Percentiles rank a stretch among this genome's conserved stretches.
Conservation (phyloP, 1,140 invertebrate genomes). For the Hyphantria cunea region DNA sequence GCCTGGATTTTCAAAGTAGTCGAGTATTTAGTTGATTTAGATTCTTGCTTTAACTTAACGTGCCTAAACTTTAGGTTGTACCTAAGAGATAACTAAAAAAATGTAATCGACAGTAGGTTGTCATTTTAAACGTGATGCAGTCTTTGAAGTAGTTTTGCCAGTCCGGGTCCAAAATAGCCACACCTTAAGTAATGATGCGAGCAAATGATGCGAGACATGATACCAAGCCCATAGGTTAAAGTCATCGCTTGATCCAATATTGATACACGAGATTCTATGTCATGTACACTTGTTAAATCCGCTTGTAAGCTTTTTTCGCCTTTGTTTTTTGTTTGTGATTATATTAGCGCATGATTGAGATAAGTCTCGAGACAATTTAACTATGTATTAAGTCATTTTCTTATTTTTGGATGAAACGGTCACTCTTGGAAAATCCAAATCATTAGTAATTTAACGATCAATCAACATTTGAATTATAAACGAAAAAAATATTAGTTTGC, state of each 20-base stretch:
- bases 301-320: conserved; percentile 66
- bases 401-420: conserved; percentile 66
- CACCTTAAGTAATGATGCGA: neutral
- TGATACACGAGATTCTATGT: conserved; percentile 60
- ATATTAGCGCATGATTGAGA: conserved; percentile 76
- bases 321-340: conserved; percentile 68
- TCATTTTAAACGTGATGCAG: no score
- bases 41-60: no score
- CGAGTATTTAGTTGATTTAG: no score
- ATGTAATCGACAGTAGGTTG: no score
- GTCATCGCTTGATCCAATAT: conserved; percentile 64
- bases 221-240: conserved; percentile 42
- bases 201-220: conserved; percentile 34
- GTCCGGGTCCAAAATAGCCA: no score
- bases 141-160: no score
- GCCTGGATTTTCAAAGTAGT: no score
- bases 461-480: conserved; percentile 1
- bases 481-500: conserved; percentile 11
- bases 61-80: no score
- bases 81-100: no score
- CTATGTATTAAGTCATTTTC: conserved; percentile 67
- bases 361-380: conserved; percentile 71
- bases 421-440: conserved; percentile 50
- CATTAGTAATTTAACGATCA: no score
- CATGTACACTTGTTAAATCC: conserved; percentile 70